Conservation (phyloP, 2,113 vertebrate genomes). For the Jaculus jaculus region DNA sequence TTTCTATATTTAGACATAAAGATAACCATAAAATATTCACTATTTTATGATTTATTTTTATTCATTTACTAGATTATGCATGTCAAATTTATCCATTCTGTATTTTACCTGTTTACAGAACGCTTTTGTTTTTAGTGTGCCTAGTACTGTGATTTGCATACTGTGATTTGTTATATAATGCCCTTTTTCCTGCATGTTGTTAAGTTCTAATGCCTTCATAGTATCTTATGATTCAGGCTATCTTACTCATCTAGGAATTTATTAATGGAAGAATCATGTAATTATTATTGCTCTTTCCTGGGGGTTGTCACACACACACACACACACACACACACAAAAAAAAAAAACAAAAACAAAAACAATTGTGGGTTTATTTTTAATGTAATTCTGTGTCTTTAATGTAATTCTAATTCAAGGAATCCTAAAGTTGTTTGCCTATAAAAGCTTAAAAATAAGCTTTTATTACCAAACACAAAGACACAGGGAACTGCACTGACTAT, state of each 20-base stretch:
- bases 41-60: background rate
- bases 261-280: background rate
- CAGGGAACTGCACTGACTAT: conserved; percentile 69
- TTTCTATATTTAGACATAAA: background rate
- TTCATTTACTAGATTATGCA: background rate
- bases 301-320: background rate
- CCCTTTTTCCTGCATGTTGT: background rate
- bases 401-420: too few relatives aligned
- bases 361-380: too few relatives aligned
- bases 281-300: conserved; percentile 21
- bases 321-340: too few relatives aligned
- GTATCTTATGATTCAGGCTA: background rate
- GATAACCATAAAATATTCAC: background rate
- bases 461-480: conserved; percentile 44
- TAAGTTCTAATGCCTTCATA: background rate
- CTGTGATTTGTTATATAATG: background rate
- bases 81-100: background rate
- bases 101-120: background rate
- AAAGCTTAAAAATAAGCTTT: conserved; percentile 41
- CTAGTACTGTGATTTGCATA: background rate
- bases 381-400: conserved; percentile 15
- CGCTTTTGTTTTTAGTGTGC: background rate
- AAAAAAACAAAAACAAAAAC: too few relatives aligned
- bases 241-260: background rate
- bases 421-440: conserved; percentile 3